Conservation (phyloP, 2,113 vertebrate species). For the western clawed frog (Xenopus tropicalis) region DNA sequence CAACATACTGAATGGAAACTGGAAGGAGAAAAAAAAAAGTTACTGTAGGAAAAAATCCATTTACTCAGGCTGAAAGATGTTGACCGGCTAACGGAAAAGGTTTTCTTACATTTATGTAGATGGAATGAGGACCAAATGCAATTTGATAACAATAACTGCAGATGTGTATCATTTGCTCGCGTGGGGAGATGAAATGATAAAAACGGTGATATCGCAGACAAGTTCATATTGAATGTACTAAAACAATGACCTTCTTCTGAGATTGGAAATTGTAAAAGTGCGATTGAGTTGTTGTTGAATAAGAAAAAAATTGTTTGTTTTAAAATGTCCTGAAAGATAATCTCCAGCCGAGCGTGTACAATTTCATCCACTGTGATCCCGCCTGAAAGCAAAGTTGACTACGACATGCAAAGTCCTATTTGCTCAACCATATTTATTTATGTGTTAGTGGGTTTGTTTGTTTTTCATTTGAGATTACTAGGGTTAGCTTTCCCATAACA, state of each 20-base stretch:
- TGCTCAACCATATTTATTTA: neutral
- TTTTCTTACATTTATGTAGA: constrained; percentile 18
- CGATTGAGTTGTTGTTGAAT: constrained; percentile 29
- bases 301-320: constrained; percentile 23
- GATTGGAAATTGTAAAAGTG: constrained; percentile 31
- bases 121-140: constrained; percentile 25
- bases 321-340: constrained; percentile 32
- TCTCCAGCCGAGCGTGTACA: neutral
- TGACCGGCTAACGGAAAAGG: constrained; percentile 21
- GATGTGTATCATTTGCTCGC: constrained; percentile 29
- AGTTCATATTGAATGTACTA: constrained; percentile 11
- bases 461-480: neutral
- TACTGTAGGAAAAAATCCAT: constrained; percentile 22
- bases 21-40: constrained; percentile 1
- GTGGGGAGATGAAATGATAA: constrained; percentile 25
- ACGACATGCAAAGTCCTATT: neutral
- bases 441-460: neutral
- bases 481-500: constrained; percentile 15
- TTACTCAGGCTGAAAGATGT: constrained; percentile 28
- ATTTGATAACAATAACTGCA: constrained; percentile 33
- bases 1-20: constrained; percentile 25
- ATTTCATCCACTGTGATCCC: constrained; percentile 9
- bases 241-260: constrained; percentile 31
- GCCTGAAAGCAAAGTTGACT: neutral
- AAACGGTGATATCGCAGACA: constrained; percentile 22